phyloP scores from a whole-genome alignment of 2,113 vertebrate species.

The Hemiscyllium ocellatum region DNA sequence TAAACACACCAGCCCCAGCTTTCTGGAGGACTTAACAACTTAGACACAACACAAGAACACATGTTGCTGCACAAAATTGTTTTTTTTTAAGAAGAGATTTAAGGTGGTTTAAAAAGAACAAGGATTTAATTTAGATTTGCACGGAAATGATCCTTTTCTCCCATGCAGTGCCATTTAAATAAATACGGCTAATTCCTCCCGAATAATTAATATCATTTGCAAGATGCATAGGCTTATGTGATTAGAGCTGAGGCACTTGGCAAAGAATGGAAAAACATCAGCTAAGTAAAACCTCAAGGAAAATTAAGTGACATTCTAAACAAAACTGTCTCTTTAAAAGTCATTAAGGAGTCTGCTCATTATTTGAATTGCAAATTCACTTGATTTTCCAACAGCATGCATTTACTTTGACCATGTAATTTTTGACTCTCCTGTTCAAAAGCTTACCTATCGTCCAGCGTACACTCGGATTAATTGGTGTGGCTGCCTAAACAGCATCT shows the following conservation, averaged over 20 bases:
- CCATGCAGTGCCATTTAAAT: slow-evolving; percentile 10
- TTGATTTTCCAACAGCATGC: background rate
- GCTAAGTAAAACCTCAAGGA: background rate
- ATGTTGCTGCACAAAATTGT: slow-evolving; percentile 25
- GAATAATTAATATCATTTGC: slow-evolving; percentile 10
- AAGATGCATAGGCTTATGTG: background rate
- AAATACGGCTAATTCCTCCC: background rate
- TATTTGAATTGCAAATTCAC: slow-evolving; percentile 14
- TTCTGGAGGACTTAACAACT: background rate
- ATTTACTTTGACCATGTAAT: background rate
- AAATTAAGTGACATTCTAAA: slow-evolving; percentile 28
- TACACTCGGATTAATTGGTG: background rate
- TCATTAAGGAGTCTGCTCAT: background rate
- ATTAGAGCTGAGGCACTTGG: background rate
- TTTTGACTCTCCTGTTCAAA: slow-evolving; percentile 1
- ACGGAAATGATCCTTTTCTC: slow-evolving; percentile 16
- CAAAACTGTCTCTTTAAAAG: slow-evolving; percentile 25
- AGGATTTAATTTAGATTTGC: slow-evolving; percentile 34
- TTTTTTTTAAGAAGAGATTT: slow-evolving; percentile 2
- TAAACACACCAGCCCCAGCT: slow-evolving; percentile 5
- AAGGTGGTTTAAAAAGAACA: background rate
- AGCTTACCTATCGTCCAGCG: background rate
- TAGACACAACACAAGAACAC: background rate
- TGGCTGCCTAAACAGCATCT: background rate
- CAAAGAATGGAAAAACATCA: background rate